These are phyloP conservation scores for Drosophila sproati DNA, from an alignment of 1,140 invertebrate species.

Conservation along the genomic window DNA sequence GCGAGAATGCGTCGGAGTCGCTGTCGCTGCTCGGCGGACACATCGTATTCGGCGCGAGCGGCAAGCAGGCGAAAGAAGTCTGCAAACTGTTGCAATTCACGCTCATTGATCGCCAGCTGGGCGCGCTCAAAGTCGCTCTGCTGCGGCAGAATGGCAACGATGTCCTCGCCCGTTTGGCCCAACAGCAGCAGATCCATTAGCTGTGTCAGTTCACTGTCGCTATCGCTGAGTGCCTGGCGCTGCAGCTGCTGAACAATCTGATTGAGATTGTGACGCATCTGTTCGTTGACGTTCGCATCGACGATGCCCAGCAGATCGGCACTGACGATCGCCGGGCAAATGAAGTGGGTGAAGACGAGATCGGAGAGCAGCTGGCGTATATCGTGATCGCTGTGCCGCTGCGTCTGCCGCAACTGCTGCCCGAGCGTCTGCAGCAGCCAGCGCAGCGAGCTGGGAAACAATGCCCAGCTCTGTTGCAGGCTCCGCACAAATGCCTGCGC, in stretches of 20 bases:
- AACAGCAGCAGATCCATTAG: conserved; percentile 89
- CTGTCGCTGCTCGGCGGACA: conserved; percentile 70
- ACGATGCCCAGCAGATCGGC: conserved; percentile 98
- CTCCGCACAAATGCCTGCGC: conserved; percentile 93
- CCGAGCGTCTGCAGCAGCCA: conserved; percentile 92
- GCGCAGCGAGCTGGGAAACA: conserved; percentile 94
- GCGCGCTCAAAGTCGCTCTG: conserved; percentile 87
- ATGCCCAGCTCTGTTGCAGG: conserved; percentile 94
- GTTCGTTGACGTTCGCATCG: conserved; percentile 95
- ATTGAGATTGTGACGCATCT: conserved; percentile 96
- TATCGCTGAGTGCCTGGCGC: conserved; percentile 93
- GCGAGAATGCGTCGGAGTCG: conserved; percentile 71
- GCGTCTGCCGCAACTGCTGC: conserved; percentile 88
- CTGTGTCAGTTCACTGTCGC: conserved; percentile 91
- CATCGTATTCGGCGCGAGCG: conserved; percentile 62
- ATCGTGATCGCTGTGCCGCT: conserved; percentile 87
- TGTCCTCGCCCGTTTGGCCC: conserved; percentile 86
- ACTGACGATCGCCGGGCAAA: conserved; percentile 98
- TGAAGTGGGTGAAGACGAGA: conserved; percentile 96
- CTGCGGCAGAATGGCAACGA: conserved; percentile 86
- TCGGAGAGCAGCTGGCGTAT: conserved; percentile 95
- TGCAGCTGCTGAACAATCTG: conserved; percentile 96
- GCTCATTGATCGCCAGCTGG: conserved; percentile 89
- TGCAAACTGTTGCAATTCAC: conserved; percentile 88
- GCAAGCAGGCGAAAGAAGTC: conserved; percentile 84